A percentile compares a stretch with the other conserved stretches of the same genome.
phyloP scores from a whole-genome alignment of 2,113 vertebrate species.

The Desmodus rotundus region DNA sequence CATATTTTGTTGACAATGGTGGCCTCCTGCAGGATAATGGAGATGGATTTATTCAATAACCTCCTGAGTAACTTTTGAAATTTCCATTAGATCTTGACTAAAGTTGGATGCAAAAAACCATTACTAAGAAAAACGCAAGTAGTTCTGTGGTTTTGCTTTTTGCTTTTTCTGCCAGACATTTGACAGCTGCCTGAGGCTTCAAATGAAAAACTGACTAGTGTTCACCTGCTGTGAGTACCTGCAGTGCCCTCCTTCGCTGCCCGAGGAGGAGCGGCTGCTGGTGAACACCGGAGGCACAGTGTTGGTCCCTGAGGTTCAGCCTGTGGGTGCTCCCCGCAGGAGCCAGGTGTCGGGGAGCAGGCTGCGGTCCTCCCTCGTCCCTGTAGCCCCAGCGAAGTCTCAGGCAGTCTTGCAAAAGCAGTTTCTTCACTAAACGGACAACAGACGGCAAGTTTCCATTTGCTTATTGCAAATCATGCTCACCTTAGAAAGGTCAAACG shows the following conservation, averaged over 20 bases:
- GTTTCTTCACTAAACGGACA: background rate
- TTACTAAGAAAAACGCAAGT: background rate
- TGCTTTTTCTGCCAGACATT: background rate
- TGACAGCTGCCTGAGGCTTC: background rate
- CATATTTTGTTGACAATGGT: background rate
- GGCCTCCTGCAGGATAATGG: background rate
- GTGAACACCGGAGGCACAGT: background rate
- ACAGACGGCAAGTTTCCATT: background rate
- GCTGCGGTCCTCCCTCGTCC: too few species aligned
- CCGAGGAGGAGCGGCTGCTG: background rate
- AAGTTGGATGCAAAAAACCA: background rate
- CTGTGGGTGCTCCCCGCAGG: background rate
- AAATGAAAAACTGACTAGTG: background rate
- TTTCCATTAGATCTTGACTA: background rate
- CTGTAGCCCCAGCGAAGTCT: background rate
- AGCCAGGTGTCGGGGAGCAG: background rate
- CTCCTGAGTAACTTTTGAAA: background rate
- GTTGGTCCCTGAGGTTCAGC: background rate
- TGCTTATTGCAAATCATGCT: background rate
- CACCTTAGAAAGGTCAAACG: background rate
- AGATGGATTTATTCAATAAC: background rate
- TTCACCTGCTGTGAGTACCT: background rate
- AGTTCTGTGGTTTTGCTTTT: background rate
- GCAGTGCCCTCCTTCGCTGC: background rate
- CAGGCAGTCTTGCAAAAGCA: background rate